phyloP scores from a whole-genome alignment of 2,888 invertebrate species.

The Eretmocerus hayati region DNA sequence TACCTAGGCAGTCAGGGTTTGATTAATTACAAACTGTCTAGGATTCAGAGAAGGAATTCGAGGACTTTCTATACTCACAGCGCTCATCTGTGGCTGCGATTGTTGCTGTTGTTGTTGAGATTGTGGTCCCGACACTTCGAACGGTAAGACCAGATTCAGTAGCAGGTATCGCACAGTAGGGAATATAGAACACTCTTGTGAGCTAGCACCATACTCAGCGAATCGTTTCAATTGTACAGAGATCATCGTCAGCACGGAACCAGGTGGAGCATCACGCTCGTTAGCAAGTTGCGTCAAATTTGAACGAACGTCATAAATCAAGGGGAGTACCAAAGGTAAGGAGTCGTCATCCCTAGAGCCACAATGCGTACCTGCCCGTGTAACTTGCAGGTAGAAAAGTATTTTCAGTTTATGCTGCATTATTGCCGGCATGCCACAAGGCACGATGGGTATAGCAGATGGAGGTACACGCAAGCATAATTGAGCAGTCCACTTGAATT shows the following conservation, averaged over 20 bases:
- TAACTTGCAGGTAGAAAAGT: constrained; percentile 83
- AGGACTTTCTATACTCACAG: too few relatives aligned
- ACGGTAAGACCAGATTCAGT: constrained; percentile 73
- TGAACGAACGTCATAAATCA: constrained; percentile 81
- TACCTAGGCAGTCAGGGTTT: too few relatives aligned
- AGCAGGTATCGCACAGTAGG: constrained; percentile 86
- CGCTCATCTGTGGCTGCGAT: too few relatives aligned
- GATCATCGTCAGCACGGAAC: constrained; percentile 57
- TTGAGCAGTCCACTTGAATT: constrained; percentile 81
- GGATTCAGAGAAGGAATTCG: too few relatives aligned
- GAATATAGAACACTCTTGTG: constrained; percentile 79
- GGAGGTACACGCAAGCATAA: constrained; percentile 91
- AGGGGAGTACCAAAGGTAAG: constrained; percentile 69
- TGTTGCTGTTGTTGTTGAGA: too few relatives aligned
- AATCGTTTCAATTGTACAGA: constrained; percentile 63
- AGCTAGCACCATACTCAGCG: constrained; percentile 60
- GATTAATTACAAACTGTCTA: too few relatives aligned
- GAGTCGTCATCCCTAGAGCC: constrained; percentile 12
- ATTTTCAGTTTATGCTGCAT: constrained; percentile 82
- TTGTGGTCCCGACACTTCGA: too few relatives aligned
- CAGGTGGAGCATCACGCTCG: constrained; percentile 56
- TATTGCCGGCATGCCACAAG: constrained; percentile 60
- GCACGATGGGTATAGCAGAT: constrained; percentile 65
- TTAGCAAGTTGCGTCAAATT: constrained; percentile 84
- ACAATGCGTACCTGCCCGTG: constrained; percentile 32